Evolutionary conservation across 2,797 vertebrate species (phyloP).

Genomic region (Ctenosaura bakeri): DNA sequence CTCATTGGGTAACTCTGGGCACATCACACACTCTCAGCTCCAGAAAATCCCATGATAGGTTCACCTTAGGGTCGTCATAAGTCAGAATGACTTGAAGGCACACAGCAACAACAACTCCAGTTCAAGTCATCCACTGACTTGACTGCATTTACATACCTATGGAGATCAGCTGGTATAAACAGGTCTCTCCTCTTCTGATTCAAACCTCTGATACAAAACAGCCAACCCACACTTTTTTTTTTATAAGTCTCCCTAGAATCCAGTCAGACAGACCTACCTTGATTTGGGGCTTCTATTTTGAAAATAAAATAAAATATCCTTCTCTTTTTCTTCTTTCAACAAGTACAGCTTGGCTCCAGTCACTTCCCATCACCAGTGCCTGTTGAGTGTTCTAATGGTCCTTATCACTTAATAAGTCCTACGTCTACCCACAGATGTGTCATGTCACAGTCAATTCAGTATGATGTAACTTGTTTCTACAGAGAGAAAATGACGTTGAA

Average conservation of each 20-base stretch:
- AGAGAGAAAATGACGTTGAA: background rate
- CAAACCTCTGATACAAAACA: background rate
- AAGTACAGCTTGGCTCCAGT: no score
- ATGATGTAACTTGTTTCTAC: constrained; percentile 21
- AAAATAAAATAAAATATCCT: background rate
- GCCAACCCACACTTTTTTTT: background rate
- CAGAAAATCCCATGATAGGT: no score
- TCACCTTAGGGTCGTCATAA: no score
- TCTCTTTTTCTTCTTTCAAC: background rate
- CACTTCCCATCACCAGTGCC: background rate
- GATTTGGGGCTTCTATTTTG: background rate
- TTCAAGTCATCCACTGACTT: background rate
- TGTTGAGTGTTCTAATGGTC: background rate
- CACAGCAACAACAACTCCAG: background rate
- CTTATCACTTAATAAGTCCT: background rate
- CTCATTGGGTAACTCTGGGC: no score
- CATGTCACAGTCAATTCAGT: background rate
- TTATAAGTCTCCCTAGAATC: background rate
- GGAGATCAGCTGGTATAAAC: background rate
- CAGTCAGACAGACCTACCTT: background rate
- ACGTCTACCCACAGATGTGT: background rate
- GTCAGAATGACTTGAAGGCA: no score
- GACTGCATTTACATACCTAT: background rate
- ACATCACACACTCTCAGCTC: no score
- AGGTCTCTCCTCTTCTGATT: background rate